Conservation (phyloP, 1,140 invertebrate species). For the Heliconius hermathena region DNA sequence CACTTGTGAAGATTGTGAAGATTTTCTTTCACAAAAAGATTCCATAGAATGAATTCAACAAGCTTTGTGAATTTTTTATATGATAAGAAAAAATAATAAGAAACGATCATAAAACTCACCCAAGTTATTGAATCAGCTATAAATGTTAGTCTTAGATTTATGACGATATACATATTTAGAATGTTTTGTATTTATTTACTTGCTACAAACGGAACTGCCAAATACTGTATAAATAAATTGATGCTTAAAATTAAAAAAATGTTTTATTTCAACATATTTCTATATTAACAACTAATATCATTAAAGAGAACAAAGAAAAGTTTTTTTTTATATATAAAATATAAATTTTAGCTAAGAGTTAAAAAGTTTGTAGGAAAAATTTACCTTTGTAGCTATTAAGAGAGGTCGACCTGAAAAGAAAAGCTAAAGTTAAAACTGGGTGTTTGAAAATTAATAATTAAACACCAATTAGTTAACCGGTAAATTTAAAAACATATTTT, state of each 20-base stretch:
- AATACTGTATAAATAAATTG: slow-evolving; percentile 69
- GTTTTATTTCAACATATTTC: slow-evolving; percentile 38
- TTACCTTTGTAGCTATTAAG: not conserved
- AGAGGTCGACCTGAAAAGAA: not conserved
- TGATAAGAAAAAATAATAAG: slow-evolving; percentile 1
- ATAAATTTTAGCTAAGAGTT: not conserved
- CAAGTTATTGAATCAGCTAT: slow-evolving; percentile 40
- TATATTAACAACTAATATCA: not conserved
- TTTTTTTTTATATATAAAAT: not conserved
- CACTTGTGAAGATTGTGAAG: not conserved
- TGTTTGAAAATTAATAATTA: not conserved
- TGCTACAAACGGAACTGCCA: slow-evolving; percentile 65
- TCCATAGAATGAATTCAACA: not conserved
- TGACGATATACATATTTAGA: slow-evolving; percentile 37
- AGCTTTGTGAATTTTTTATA: not conserved
- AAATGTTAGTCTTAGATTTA: slow-evolving; percentile 49
- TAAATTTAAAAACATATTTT: too few species aligned
- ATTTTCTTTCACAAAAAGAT: not conserved
- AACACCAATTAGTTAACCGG: not conserved
- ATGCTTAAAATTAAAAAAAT: slow-evolving; percentile 50
- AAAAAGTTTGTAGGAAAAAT: not conserved
- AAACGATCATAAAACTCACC: not conserved
- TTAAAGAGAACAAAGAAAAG: not conserved
- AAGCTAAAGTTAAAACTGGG: not conserved
- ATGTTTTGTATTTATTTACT: slow-evolving; percentile 58